A percentile compares a stretch with the other conserved stretches of the same genome.
These are phyloP conservation scores for Catagonus wagneri DNA, from an alignment of 2,113 vertebrate species.

Conservation along the genomic window DNA sequence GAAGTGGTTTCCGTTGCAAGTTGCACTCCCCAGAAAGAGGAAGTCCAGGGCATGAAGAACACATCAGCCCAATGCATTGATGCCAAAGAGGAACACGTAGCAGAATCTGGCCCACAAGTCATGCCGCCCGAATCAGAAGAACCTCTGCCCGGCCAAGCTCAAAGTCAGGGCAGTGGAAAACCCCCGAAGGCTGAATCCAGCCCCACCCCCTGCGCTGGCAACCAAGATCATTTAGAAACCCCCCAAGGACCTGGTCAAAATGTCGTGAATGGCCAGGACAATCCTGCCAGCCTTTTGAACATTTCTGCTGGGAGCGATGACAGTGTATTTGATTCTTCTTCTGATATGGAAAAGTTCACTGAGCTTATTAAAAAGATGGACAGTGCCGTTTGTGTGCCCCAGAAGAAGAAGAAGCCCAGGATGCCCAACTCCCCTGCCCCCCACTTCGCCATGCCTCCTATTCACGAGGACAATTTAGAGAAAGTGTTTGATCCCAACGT, in stretches of 20 bases:
- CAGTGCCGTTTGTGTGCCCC: conserved; percentile 90
- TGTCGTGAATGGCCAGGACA: conserved; percentile 85
- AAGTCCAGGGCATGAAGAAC: not conserved
- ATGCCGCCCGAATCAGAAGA: conserved; percentile 65
- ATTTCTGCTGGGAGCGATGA: conserved; percentile 89
- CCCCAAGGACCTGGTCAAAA: conserved; percentile 77
- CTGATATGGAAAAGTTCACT: conserved; percentile 93
- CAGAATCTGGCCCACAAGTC: conserved; percentile 59
- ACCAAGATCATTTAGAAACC: conserved; percentile 69
- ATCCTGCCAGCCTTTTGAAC: conserved; percentile 75
- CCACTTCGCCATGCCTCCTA: conserved; percentile 93
- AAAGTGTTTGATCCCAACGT: conserved; percentile 92
- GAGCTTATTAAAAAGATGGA: conserved; percentile 94
- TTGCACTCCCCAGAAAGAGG: conserved; percentile 58
- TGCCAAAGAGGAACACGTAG: not conserved
- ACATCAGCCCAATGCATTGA: not conserved
- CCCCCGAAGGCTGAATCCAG: not conserved
- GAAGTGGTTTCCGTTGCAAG: conserved; percentile 77
- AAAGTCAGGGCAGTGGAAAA: conserved; percentile 70
- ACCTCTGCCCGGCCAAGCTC: conserved; percentile 31
- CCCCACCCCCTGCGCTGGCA: conserved; percentile 22
- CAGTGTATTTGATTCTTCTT: conserved; percentile 88
- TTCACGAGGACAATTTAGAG: conserved; percentile 94
- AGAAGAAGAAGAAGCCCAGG: conserved; percentile 90
- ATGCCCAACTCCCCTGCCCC: conserved; percentile 89